Percentiles rank a stretch among this genome's conserved stretches.
Conservation (phyloP, 2,113 vertebrate genomes). For the Zosterops pallidus region DNA sequence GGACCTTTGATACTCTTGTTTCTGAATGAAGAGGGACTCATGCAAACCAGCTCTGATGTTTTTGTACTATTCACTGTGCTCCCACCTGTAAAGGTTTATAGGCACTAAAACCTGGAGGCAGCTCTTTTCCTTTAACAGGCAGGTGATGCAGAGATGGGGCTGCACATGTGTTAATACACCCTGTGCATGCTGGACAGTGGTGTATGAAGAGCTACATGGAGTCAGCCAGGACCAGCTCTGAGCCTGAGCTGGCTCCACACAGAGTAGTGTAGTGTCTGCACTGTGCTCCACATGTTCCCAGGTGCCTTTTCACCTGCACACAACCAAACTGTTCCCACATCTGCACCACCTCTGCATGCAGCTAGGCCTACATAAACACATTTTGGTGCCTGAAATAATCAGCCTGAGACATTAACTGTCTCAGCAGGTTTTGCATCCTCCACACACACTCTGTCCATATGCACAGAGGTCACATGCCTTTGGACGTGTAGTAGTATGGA, state of each 20-base stretch:
- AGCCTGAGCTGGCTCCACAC: background rate
- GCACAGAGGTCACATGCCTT: background rate
- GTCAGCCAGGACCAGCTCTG: background rate
- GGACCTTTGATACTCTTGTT: background rate
- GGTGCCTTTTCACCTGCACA: rapidly evolving
- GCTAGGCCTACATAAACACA: background rate
- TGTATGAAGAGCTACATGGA: background rate
- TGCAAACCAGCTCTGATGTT: background rate
- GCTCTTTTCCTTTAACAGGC: background rate
- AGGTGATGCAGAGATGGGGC: background rate
- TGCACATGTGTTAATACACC: background rate
- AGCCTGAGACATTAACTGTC: background rate
- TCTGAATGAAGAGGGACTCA: background rate
- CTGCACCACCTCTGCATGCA: background rate
- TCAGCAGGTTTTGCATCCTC: background rate
- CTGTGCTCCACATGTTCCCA: rapidly evolving
- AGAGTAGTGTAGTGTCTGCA: rapidly evolving
- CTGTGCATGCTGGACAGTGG: background rate
- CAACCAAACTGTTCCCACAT: background rate
- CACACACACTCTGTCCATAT: background rate
- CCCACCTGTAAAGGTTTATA: background rate
- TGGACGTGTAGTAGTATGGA: background rate
- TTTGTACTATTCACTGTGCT: background rate
- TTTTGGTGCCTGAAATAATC: background rate
- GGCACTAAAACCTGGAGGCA: background rate